Conservation (phyloP, 2,888 invertebrate genomes). For the Aethes cnicana region DNA sequence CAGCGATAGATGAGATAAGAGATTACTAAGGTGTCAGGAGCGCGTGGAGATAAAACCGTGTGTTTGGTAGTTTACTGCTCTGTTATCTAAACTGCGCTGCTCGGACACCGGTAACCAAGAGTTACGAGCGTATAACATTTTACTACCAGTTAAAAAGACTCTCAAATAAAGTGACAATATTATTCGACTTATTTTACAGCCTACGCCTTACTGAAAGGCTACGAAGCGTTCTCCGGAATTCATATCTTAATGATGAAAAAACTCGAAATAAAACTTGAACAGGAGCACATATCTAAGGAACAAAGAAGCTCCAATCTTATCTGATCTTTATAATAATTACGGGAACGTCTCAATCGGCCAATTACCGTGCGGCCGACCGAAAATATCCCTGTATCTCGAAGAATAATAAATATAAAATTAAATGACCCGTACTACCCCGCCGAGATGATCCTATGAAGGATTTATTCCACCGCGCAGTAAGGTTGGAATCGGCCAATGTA, state of each 20-base stretch:
- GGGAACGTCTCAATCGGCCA: constrained; percentile 73
- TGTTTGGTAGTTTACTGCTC: constrained; percentile 14
- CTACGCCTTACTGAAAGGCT: no score
- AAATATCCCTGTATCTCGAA: constrained; percentile 63
- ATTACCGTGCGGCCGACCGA: constrained; percentile 59
- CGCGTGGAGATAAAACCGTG: constrained; percentile 19
- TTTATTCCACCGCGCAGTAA: constrained; percentile 23
- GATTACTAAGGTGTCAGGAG: constrained; percentile 5
- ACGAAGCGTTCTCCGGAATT: constrained; percentile 15
- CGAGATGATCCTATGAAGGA: constrained; percentile 16
- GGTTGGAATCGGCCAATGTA: constrained; percentile 40
- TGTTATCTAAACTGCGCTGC: constrained; percentile 4
- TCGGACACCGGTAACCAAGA: not conserved
- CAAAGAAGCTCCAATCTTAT: constrained; percentile 60
- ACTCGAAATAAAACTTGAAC: constrained; percentile 26
- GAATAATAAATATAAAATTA: constrained; percentile 64
- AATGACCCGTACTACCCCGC: constrained; percentile 56
- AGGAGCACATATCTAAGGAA: constrained; percentile 48
- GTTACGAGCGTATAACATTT: constrained; percentile 2
- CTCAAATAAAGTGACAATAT: no score
- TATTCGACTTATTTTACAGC: no score
- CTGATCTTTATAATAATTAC: constrained; percentile 80
- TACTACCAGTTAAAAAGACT: not conserved
- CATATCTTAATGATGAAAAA: constrained; percentile 51
- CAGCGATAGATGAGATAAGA: constrained; percentile 1